Percentiles rank a stretch among this genome's conserved stretches.
Conservation (phyloP, 2,113 vertebrate species). For the Kryptolebias marmoratus region DNA sequence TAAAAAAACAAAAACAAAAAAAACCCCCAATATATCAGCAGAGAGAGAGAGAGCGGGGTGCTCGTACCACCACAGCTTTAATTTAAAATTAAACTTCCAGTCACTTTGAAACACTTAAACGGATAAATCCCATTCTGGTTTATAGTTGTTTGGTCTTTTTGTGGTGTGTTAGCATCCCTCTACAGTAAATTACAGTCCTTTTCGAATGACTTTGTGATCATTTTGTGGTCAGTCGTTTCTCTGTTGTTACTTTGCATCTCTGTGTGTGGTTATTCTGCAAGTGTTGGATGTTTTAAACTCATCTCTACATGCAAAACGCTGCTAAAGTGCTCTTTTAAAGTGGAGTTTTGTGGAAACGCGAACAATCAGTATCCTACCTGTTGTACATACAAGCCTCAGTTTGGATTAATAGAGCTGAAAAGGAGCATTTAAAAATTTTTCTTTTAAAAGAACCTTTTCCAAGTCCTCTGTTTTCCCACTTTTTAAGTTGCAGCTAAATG, state of each 20-base stretch:
- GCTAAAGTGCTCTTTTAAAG: too few species aligned
- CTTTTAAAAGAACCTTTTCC: not conserved
- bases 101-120: conserved; percentile 1
- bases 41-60: not conserved
- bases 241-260: not conserved
- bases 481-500: not conserved
- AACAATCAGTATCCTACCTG: too few species aligned
- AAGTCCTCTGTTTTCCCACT: not conserved
- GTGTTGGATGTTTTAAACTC: not conserved
- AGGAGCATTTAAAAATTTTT: not conserved
- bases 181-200: not conserved
- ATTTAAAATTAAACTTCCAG: conserved; percentile 1
- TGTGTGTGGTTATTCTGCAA: not conserved
- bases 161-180: not conserved
- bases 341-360: too few species aligned
- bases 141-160: not conserved
- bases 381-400: too few species aligned
- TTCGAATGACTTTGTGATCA: not conserved
- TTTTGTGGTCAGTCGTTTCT: not conserved
- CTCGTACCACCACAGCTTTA: conserved; percentile 2
- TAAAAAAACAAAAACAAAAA: conserved; percentile 32
- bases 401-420: not conserved
- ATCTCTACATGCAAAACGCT: too few species aligned
- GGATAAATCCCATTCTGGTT: not conserved
- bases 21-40: conserved; percentile 15